phyloP scores from a whole-genome alignment of 2,888 invertebrate species.

The Calliopum simillimum region DNA sequence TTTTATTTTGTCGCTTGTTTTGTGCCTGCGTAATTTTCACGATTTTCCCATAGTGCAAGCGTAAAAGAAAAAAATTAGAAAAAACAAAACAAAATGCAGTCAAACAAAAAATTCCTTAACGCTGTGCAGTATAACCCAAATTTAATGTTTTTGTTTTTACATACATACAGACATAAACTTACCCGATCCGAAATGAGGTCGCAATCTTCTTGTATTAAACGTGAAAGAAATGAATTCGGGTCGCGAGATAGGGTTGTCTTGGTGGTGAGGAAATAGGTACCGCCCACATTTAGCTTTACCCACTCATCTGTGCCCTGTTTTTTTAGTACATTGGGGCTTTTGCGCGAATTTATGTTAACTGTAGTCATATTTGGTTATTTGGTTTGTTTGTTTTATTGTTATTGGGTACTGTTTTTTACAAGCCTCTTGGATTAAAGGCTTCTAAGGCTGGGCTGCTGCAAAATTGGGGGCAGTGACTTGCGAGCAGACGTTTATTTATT shows the following conservation, averaged over 20 bases:
- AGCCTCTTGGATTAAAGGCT: neutral
- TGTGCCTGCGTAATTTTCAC: too few relatives aligned
- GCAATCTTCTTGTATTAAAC: slow-evolving; percentile 96
- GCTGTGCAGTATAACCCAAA: neutral
- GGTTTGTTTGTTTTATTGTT: neutral
- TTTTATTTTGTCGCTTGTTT: too few relatives aligned
- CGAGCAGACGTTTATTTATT: slow-evolving; percentile 2
- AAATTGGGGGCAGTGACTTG: slow-evolving; percentile 21
- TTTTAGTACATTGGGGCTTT: slow-evolving; percentile 72
- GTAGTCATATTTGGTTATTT: slow-evolving; percentile 60
- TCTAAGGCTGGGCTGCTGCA: neutral
- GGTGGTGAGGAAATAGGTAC: slow-evolving; percentile 96
- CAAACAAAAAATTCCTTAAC: too few relatives aligned
- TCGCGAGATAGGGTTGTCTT: slow-evolving; percentile 96
- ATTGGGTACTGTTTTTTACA: neutral
- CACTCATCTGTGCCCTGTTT: slow-evolving; percentile 87
- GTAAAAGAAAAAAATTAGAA: too few relatives aligned
- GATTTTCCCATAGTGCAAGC: too few relatives aligned
- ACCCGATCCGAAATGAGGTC: slow-evolving; percentile 98
- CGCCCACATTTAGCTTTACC: slow-evolving; percentile 98
- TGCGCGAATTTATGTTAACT: slow-evolving; percentile 66
- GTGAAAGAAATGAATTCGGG: slow-evolving; percentile 96
- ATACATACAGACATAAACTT: slow-evolving; percentile 65
- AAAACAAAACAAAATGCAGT: too few relatives aligned
- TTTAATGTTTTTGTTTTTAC: neutral